phyloP scores from a whole-genome alignment of 2,113 vertebrate species.

The Haplochromis burtoni region DNA sequence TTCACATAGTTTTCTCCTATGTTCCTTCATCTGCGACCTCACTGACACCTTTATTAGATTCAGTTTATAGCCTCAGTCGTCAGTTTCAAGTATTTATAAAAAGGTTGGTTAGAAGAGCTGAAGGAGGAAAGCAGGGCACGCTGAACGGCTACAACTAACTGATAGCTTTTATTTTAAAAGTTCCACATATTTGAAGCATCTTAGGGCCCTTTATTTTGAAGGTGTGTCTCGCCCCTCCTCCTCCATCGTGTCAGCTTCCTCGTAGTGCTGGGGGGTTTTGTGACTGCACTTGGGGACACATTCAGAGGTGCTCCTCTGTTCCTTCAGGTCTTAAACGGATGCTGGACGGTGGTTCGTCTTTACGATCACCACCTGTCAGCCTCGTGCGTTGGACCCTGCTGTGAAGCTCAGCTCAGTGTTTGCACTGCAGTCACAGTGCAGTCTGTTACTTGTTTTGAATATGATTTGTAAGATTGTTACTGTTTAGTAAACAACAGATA shows the following conservation, averaged over 20 bases:
- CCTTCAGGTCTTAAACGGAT: accelerated
- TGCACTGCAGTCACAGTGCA: neutral
- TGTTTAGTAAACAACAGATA: neutral
- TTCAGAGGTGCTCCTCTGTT: neutral
- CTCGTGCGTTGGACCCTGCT: neutral
- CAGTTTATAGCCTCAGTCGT: accelerated
- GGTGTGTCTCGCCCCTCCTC: neutral
- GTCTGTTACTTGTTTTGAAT: neutral
- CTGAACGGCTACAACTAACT: neutral
- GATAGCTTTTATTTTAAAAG: neutral
- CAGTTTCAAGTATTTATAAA: neutral
- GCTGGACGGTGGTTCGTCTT: neutral
- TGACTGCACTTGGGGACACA: neutral
- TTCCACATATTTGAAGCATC: neutral
- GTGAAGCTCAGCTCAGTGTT: neutral
- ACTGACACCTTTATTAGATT: neutral
- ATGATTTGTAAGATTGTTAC: neutral
- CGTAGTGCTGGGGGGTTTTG: neutral
- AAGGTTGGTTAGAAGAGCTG: neutral
- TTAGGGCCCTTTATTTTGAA: neutral
- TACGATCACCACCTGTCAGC: neutral
- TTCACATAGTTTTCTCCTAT: neutral
- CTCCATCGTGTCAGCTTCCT: neutral
- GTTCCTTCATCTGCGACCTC: neutral
- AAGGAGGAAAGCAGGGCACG: neutral